Evolutionary conservation across 2,888 invertebrate genomes (phyloP).

Genomic region (Chouioia cunea): DNA sequence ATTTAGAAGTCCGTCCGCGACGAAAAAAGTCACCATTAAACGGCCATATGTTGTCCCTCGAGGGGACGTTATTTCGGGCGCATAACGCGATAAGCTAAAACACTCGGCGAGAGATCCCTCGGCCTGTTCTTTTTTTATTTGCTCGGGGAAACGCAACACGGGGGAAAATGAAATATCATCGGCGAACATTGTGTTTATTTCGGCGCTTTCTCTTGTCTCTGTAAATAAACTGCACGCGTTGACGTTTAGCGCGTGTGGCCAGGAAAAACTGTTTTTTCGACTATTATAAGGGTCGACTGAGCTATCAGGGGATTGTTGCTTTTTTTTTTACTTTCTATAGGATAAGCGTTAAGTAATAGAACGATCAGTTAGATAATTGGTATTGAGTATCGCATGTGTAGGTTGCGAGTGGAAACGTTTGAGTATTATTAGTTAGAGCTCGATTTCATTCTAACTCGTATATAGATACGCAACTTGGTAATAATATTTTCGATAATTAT

Average conservation of each 20-base stretch:
- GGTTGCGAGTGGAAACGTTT: background rate
- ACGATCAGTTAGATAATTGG: slow-evolving; percentile 28
- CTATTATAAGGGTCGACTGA: slow-evolving; percentile 5
- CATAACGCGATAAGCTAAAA: slow-evolving; percentile 66
- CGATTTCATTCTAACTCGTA: too few relatives aligned
- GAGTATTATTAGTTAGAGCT: background rate
- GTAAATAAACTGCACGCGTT: slow-evolving; percentile 30
- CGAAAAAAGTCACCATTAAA: slow-evolving; percentile 65
- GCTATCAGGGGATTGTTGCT: background rate
- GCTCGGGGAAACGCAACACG: slow-evolving; percentile 26
- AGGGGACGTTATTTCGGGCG: slow-evolving; percentile 47
- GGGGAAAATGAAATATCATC: slow-evolving; percentile 57
- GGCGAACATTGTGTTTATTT: slow-evolving; percentile 49
- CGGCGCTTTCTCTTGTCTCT: slow-evolving; percentile 23
- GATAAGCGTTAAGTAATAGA: slow-evolving; percentile 12
- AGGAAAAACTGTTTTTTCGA: slow-evolving; percentile 1
- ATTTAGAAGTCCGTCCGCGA: slow-evolving; percentile 10
- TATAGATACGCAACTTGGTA: slow-evolving; percentile 5
- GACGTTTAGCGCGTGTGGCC: slow-evolving; percentile 3
- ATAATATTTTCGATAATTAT: slow-evolving; percentile 25
- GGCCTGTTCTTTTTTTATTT: slow-evolving; percentile 44
- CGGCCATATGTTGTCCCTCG: slow-evolving; percentile 60
- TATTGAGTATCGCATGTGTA: background rate
- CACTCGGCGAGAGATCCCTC: slow-evolving; percentile 52
- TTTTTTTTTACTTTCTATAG: background rate